These are phyloP conservation scores for Melanaphis sacchari DNA, from an alignment of 1,140 invertebrate species.

Conservation along the genomic window DNA sequence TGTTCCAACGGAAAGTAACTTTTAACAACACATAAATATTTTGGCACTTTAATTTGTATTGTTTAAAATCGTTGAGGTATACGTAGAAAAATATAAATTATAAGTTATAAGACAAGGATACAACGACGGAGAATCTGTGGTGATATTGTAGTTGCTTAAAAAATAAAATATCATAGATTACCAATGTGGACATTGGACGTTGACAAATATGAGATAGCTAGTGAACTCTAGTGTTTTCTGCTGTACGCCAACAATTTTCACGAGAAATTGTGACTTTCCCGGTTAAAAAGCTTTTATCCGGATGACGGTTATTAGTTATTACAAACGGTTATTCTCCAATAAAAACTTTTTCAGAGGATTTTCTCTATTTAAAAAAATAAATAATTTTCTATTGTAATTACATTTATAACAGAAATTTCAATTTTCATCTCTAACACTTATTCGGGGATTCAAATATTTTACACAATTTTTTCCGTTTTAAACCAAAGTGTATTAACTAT, in stretches of 20 bases:
- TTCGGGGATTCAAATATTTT: not conserved
- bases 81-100: not conserved
- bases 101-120: not conserved
- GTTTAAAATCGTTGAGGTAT: not conserved
- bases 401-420: not conserved
- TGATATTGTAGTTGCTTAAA: not conserved
- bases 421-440: not conserved
- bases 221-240: not conserved
- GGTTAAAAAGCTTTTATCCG: constrained; percentile 50
- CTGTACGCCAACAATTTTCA: not conserved
- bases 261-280: not conserved
- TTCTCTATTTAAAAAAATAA: not conserved
- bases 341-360: not conserved
- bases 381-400: not conserved
- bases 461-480: not conserved
- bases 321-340: not conserved
- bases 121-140: not conserved
- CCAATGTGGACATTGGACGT: not conserved
- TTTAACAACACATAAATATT: not conserved
- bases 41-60: not conserved
- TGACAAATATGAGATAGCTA: constrained; percentile 20
- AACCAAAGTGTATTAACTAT: not conserved
- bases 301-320: constrained; percentile 47
- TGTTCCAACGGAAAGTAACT: not conserved
- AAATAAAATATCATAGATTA: not conserved